A percentile compares a stretch with the other conserved stretches of the same genome.
phyloP scores from a whole-genome alignment of 1,140 invertebrate genomes.

The Caenorhabditis briggsae region DNA sequence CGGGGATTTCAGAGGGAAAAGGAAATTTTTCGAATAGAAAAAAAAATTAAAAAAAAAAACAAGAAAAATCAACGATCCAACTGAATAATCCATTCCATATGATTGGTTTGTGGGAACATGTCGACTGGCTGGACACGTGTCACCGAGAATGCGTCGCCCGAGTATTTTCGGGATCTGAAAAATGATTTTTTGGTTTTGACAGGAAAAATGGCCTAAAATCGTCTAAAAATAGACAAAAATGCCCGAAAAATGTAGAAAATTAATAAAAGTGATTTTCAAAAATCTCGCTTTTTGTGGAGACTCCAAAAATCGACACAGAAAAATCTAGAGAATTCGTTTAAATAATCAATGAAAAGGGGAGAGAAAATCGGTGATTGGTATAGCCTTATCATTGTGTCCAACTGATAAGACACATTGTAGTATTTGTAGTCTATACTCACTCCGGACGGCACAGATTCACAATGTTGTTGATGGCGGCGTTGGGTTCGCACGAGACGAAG shows the following conservation, averaged over 20 bases:
- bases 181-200: neutral
- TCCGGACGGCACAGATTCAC: constrained; percentile 84
- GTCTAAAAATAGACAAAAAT: neutral
- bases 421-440: neutral
- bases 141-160: constrained; percentile 76
- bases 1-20: neutral
- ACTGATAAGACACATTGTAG: neutral
- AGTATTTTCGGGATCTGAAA: constrained; percentile 84
- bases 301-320: no score
- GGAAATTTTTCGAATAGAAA: neutral
- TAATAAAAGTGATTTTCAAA: neutral
- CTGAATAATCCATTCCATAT: constrained; percentile 75
- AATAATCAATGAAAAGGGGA: neutral
- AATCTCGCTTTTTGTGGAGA: no score
- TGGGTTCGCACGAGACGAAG: constrained; percentile 92
- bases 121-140: constrained; percentile 74
- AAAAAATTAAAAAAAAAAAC: neutral
- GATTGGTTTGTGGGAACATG: constrained; percentile 75
- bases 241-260: neutral
- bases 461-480: constrained; percentile 88
- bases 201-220: neutral
- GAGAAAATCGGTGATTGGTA: neutral
- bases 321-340: neutral
- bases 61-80: constrained; percentile 56
- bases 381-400: neutral